Conservation (phyloP, 2,888 invertebrate species). For the Clivina fossor region DNA sequence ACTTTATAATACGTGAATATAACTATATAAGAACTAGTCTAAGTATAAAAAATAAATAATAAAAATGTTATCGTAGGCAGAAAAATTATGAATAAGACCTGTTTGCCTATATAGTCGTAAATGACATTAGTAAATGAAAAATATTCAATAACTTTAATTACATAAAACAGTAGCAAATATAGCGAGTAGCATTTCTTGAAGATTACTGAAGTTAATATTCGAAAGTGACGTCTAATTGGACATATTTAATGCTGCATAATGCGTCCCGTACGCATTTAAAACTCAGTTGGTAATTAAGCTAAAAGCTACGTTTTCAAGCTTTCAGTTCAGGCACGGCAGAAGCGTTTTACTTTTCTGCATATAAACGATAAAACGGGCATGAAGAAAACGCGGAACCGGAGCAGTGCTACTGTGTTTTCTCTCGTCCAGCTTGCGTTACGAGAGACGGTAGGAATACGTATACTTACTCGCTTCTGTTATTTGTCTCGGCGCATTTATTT, state of each 20-base stretch:
- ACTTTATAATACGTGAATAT: too few species aligned
- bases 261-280: slow-evolving; percentile 25
- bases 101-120: too few species aligned
- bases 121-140: neutral
- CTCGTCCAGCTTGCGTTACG: too few species aligned
- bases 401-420: too few species aligned
- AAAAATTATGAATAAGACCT: too few species aligned
- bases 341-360: neutral
- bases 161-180: neutral
- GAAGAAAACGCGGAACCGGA: too few species aligned
- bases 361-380: too few species aligned
- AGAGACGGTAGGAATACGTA: too few species aligned
- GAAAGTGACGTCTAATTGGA: slow-evolving; percentile 25
- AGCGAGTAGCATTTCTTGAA: neutral
- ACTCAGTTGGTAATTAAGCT: slow-evolving; percentile 32
- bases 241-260: slow-evolving; percentile 25
- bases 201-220: slow-evolving; percentile 8
- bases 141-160: neutral
- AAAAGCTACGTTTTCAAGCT: slow-evolving; percentile 16
- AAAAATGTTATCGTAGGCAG: too few species aligned
- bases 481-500: slow-evolving; percentile 11
- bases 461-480: slow-evolving; percentile 4
- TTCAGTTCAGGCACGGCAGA: neutral
- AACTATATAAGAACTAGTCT: too few species aligned
- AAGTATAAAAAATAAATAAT: too few species aligned